Conservation (phyloP, 2,797 vertebrate species). For the Gila robusta region DNA sequence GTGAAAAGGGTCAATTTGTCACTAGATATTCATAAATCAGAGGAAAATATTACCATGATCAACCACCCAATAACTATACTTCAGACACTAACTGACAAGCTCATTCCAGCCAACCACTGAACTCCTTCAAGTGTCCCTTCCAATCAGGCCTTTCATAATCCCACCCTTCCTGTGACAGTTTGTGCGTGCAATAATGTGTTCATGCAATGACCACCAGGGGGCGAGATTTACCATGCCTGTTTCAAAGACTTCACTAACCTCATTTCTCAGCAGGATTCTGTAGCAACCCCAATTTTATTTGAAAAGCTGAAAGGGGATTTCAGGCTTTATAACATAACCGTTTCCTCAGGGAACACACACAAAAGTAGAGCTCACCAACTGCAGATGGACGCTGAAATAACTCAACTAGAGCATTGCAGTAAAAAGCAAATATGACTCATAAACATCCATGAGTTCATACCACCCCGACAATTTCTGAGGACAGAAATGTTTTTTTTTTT, state of each 20-base stretch:
- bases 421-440: neutral
- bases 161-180: constrained; percentile 64
- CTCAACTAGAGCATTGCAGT: neutral
- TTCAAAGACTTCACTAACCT: constrained; percentile 13
- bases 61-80: constrained; percentile 19
- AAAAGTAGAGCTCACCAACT: constrained; percentile 39
- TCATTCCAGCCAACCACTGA: constrained; percentile 42
- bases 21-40: neutral
- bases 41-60: constrained; percentile 49
- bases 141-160: constrained; percentile 46
- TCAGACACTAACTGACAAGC: neutral
- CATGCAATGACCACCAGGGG: constrained; percentile 48
- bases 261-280: constrained; percentile 51
- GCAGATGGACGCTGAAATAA: constrained; percentile 5
- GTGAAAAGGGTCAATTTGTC: neutral
- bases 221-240: constrained; percentile 25
- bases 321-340: constrained; percentile 47
- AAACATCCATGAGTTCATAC: constrained; percentile 10
- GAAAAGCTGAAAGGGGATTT: constrained; percentile 52
- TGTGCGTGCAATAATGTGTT: constrained; percentile 7
- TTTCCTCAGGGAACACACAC: constrained; percentile 51
- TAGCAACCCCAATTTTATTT: constrained; percentile 55
- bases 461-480: neutral
- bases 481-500: neutral
- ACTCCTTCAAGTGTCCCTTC: constrained; percentile 65